Evolutionary conservation across 2,113 vertebrate species (phyloP), one percentile per base, ranked within the genome.

Genomic region (Triplophysa tibetana): DNA sequence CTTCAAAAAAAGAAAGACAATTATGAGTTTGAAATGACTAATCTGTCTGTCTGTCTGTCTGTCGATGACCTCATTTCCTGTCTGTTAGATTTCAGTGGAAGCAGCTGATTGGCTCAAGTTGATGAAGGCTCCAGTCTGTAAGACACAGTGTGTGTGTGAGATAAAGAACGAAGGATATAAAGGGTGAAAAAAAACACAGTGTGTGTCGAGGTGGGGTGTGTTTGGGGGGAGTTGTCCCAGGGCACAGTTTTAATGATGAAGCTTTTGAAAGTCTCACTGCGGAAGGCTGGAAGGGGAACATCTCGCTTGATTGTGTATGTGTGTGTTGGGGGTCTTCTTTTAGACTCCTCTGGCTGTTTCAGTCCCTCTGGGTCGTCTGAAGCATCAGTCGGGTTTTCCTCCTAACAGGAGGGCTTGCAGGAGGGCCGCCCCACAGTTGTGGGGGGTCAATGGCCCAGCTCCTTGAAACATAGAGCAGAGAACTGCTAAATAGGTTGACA

Each of bases 171-270:
- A 72, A 45, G 3, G 90, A 88, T 88, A 19, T 66, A n/a, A 80
- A 92, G 91, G 88, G 88, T 93, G 92, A 41, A 56, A 45, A 45
- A 45, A 38, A 48, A 67, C 11, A 11, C 19, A 60, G 54, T 69
- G 72, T 38, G 70, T 77, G 58, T 69, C 67, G 70, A 56, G 8
- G 26, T 41, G n/a, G 66, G 24, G 60, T 60, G 43, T 76, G 73
- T 45, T 38, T 81, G 68, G 85, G 84, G 83, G 69, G 78, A 38
- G 82, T 83, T 89, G 83, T 89, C 86, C 88, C 87, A 82, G 85
- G 88, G 89, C 88, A 74, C 81, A 74, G 78, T 84, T 87, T 91
- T 90, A 89, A 89, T 87, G 82, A 89, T 76, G 81, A 73, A 54
- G 80, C 65, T 64, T 81, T 73, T 61, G 84, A 84, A 79, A 81